Base-by-base conservation (phyloP, 2,888 invertebrate species). In the Neoitamus cyanurus region DNA sequence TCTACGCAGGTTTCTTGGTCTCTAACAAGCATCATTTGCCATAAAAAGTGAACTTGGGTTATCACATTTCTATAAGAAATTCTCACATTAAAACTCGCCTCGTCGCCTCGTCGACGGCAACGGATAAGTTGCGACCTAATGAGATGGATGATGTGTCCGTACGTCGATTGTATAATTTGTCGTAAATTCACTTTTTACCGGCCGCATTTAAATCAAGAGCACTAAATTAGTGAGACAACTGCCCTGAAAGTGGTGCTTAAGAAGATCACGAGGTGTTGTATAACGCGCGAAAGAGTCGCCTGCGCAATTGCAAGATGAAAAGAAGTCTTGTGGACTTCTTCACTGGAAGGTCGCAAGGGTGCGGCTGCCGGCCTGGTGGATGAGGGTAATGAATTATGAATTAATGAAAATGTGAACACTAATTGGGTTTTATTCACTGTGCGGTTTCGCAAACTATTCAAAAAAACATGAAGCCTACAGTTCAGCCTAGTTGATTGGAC, bases 131-230 rank as follows among this genome's bases (percentile, higher is more conserved):
- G 11, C 3, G 37, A 7, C 28, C 42, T 75, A 75, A 75, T 75
- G 37, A 75, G 42, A 75, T 75, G 46, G 75, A 75, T 75, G 20
- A 2, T 48, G 48, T 9, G 37, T 36, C 75, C 25, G 20, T 20
- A 42, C 42, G 75, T 75, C 75, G 75, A 75, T 75, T 75, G 75
- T 75, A 75, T 75, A 75, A 75, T 75, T 75, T 75, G 75, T 75
- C 75, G 34, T 75, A 75, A 75, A 75, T 37, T 37, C 42, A 2
- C 6, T 37, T 73, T 73, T 73, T 73, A 20, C 34, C 36, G 15
- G 36, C 20, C 34, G 31, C 73, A 34, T 73, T 73, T 73, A 73
- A 73, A 73, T 73, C 37, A 9, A 73, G 73, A 73, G 73, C 34
- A 34, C 20, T n/a, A 13, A 73, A 73, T 73, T 73, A 73, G 73